phyloP scores from a whole-genome alignment of 2,113 vertebrate genomes.

The Cepphus grylle region DNA sequence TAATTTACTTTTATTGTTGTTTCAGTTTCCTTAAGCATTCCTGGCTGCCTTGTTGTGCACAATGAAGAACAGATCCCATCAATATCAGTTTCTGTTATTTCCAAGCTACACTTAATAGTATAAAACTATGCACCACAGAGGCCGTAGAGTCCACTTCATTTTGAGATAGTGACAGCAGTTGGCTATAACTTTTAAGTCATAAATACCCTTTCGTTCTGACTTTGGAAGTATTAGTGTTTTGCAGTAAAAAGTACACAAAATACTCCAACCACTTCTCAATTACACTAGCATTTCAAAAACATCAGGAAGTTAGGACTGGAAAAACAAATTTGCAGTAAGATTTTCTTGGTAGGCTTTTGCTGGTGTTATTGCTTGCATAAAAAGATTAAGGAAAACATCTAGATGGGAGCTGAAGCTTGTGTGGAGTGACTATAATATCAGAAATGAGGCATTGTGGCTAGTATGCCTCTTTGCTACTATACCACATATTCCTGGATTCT shows the following conservation, averaged over 20 bases:
- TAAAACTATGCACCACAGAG: constrained; percentile 38
- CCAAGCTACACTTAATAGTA: constrained; percentile 18
- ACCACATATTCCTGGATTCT: not conserved
- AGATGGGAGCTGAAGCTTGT: not conserved
- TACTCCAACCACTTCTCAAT: constrained; percentile 2
- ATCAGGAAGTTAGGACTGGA: not conserved
- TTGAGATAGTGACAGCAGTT: constrained; percentile 10
- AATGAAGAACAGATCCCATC: constrained; percentile 54
- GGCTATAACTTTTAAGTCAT: constrained; percentile 9
- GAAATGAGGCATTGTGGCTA: not conserved
- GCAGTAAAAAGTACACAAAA: not conserved
- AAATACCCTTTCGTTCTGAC: not conserved
- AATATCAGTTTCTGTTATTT: constrained; percentile 46
- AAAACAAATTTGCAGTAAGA: not conserved
- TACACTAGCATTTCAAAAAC: not conserved
- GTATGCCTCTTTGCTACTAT: not conserved
- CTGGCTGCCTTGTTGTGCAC: constrained; percentile 21
- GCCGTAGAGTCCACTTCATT: constrained; percentile 14
- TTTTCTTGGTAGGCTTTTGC: not conserved
- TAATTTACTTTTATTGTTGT: constrained; percentile 51
- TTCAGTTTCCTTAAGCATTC: constrained; percentile 44
- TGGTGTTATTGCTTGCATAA: not conserved
- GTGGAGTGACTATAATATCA: not conserved
- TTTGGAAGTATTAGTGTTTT: constrained; percentile 11
- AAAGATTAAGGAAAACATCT: not conserved